phyloP scores from a whole-genome alignment of 2,888 invertebrate species.

The Pollenia griseotomentosa region DNA sequence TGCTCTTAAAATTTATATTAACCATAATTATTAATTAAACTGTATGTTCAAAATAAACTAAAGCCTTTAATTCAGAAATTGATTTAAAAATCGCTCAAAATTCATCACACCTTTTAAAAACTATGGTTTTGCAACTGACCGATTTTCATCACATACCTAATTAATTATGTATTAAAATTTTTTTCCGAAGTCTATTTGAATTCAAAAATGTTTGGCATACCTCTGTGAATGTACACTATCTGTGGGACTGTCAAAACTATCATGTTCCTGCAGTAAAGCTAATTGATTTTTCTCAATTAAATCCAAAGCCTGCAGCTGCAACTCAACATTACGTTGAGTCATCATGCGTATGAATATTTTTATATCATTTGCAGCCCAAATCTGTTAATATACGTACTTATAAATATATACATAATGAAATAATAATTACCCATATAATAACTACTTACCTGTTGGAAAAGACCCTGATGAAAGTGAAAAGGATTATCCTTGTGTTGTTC shows the following conservation, averaged over 20 bases:
- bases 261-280: conserved; percentile 85
- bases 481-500: conserved; percentile 84
- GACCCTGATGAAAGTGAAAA: conserved; percentile 87
- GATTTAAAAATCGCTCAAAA: too few relatives aligned
- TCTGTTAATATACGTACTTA: conserved; percentile 80
- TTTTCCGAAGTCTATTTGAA: too few relatives aligned
- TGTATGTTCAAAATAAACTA: too few relatives aligned
- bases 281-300: conserved; percentile 91
- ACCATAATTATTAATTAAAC: too few relatives aligned
- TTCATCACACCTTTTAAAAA: too few relatives aligned
- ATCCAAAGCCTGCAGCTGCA: conserved; percentile 94
- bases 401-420: too few relatives aligned
- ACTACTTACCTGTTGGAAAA: conserved; percentile 86
- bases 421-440: too few relatives aligned
- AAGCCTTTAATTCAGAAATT: too few relatives aligned
- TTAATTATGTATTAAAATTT: too few relatives aligned
- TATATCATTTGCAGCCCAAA: conserved; percentile 97
- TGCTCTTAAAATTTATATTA: too few relatives aligned
- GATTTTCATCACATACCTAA: too few relatives aligned
- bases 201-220: conserved; percentile 58
- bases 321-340: conserved; percentile 95
- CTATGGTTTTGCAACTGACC: too few relatives aligned
- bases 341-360: conserved; percentile 96
- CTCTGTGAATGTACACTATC: conserved; percentile 74
- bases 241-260: conserved; percentile 73